Percentiles rank a stretch among this genome's conserved stretches.
Conservation (phyloP, 2,113 vertebrate genomes). For the Chaenogobius annularis region DNA sequence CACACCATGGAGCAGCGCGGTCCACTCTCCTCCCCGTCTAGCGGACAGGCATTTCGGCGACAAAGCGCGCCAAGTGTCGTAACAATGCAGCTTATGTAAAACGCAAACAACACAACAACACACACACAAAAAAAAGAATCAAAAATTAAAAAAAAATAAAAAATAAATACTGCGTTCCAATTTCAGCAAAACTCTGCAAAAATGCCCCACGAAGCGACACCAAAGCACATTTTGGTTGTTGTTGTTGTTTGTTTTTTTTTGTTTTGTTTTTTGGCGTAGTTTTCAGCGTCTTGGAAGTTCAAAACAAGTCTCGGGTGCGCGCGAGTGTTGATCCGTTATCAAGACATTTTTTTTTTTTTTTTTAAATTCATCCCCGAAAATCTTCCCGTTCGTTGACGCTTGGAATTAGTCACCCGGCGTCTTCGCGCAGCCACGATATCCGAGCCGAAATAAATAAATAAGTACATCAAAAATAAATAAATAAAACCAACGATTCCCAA, state of each 20-base stretch:
- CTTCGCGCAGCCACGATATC: conserved; percentile 36
- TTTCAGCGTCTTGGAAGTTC: not conserved
- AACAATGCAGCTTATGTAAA: conserved; percentile 28
- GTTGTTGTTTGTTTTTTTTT: too few relatives aligned
- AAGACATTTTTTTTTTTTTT: conserved; percentile 22
- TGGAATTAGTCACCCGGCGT: conserved; percentile 37
- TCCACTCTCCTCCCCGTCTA: conserved; percentile 41
- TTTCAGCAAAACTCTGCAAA: not conserved
- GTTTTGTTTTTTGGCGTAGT: too few relatives aligned
- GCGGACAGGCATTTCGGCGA: conserved; percentile 40
- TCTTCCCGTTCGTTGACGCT: conserved; percentile 32
- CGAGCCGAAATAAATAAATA: conserved; percentile 7
- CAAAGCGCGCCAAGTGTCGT: conserved; percentile 26
- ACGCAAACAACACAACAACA: not conserved
- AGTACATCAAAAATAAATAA: too few relatives aligned
- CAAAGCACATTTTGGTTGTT: not conserved
- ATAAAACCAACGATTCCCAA: not conserved
- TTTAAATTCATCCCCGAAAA: conserved; percentile 31
- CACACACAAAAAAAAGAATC: too few relatives aligned
- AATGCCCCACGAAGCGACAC: conserved; percentile 37
- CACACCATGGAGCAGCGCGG: conserved; percentile 53
- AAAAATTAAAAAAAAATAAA: not conserved
- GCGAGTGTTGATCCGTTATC: not conserved
- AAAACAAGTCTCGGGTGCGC: not conserved
- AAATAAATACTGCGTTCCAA: not conserved